A percentile compares a stretch with the other conserved stretches of the same genome.
phyloP scores from a whole-genome alignment of 2,113 vertebrate genomes.

The Paradoxurus hermaphroditus region DNA sequence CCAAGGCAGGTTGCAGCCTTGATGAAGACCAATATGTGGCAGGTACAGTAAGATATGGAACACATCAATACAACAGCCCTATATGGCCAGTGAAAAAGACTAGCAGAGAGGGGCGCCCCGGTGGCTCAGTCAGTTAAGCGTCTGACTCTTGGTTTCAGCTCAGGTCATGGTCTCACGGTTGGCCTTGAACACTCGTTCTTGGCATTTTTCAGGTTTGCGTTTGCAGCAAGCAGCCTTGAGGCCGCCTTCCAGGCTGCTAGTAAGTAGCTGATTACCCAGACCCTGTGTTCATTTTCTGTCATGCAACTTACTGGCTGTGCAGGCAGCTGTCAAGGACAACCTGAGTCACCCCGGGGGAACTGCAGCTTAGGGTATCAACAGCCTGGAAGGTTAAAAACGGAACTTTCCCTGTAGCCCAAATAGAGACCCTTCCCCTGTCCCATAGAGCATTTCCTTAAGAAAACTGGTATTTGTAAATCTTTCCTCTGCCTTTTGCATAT shows the following conservation, averaged over 20 bases:
- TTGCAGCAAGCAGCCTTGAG: neutral
- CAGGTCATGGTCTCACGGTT: too few species aligned
- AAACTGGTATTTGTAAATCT: neutral
- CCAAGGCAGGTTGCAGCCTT: neutral
- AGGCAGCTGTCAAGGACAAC: neutral
- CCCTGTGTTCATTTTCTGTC: neutral
- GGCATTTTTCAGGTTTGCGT: neutral
- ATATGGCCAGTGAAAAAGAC: neutral
- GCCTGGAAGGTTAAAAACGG: neutral
- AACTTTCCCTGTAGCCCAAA: neutral
- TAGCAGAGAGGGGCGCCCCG: neutral
- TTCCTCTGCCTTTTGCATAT: neutral
- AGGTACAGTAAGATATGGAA: neutral
- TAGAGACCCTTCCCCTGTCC: neutral
- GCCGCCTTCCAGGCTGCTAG: neutral
- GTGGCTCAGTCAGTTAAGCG: too few species aligned
- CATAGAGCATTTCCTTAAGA: neutral
- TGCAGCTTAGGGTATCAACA: neutral
- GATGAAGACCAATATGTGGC: neutral
- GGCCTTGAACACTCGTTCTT: neutral
- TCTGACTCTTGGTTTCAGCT: too few species aligned
- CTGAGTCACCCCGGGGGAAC: neutral
- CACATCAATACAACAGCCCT: neutral
- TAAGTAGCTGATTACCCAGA: neutral
- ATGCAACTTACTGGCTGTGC: neutral